Evolutionary conservation across 2,113 vertebrate genomes (phyloP).

Genomic region (Neotragus moschatus): DNA sequence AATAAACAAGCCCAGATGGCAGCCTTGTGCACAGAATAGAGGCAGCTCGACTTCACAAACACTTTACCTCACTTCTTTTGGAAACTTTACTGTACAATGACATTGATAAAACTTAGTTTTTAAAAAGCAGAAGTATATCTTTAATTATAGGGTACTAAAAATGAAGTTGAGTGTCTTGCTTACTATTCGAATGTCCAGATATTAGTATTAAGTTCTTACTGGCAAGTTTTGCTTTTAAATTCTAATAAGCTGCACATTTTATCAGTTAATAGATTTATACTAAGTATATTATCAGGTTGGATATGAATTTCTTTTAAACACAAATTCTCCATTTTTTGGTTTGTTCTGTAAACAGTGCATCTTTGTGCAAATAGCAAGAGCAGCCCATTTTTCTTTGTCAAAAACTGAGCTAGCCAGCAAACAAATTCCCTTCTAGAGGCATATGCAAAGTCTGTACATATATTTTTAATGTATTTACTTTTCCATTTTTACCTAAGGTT

Average conservation of each 20-base stretch:
- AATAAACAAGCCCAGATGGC: slow-evolving; percentile 84
- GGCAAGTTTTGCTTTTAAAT: neutral
- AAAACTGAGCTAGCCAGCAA: neutral
- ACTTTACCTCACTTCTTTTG: slow-evolving; percentile 17
- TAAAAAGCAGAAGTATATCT: neutral
- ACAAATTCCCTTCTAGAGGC: neutral
- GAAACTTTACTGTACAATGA: neutral
- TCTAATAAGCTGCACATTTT: neutral
- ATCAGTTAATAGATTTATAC: neutral
- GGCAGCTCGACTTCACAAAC: slow-evolving; percentile 52
- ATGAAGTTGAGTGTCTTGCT: neutral
- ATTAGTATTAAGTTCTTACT: neutral
- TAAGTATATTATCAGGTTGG: neutral
- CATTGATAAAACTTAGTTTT: neutral
- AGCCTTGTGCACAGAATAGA: slow-evolving; percentile 63
- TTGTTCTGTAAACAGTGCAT: slow-evolving; percentile 51
- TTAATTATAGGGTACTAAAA: neutral
- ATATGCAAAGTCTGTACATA: neutral
- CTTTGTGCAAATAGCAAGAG: slow-evolving; percentile 39
- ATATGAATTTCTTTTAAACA: neutral
- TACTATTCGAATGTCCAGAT: neutral
- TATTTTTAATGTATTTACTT: neutral
- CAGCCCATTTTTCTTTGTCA: slow-evolving; percentile 59
- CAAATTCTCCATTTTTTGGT: neutral
- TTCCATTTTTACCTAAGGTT: neutral